These are phyloP conservation scores for Hymenochirus boettgeri DNA, from an alignment of 2,113 vertebrate genomes.

Conservation along the genomic window DNA sequence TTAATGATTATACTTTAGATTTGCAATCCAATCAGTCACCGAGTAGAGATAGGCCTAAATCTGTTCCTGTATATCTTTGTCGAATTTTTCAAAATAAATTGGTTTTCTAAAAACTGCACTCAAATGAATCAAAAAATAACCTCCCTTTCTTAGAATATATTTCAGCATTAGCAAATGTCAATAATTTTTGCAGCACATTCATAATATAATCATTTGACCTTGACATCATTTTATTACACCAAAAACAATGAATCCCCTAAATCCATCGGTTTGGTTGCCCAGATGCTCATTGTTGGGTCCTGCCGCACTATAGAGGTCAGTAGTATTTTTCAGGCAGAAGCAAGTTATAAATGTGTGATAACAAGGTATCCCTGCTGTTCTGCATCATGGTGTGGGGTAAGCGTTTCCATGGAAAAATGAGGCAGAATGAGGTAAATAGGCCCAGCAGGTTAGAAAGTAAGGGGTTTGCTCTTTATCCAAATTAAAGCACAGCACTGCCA, in stretches of 20 bases:
- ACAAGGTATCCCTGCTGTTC: conserved; percentile 5
- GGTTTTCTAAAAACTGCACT: too few species aligned
- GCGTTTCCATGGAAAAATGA: conserved; percentile 28
- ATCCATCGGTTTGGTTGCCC: neutral
- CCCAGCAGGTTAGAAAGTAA: conserved; percentile 10
- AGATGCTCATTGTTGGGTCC: too few species aligned
- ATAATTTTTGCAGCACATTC: too few species aligned
- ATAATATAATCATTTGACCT: too few species aligned
- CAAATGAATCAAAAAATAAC: too few species aligned
- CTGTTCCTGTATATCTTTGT: too few species aligned
- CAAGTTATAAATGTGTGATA: neutral
- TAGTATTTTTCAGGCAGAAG: neutral
- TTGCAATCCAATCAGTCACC: too few species aligned
- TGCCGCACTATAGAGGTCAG: neutral
- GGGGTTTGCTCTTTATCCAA: neutral
- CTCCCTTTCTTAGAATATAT: too few species aligned
- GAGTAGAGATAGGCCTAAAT: too few species aligned
- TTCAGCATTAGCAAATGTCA: too few species aligned
- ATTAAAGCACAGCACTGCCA: conserved; percentile 18
- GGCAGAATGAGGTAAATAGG: conserved; percentile 5
- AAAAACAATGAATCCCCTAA: neutral
- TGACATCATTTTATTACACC: neutral
- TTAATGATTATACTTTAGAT: too few species aligned
- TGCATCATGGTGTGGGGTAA: conserved; percentile 9
- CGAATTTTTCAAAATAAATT: too few species aligned